Evolutionary conservation across 2,113 vertebrate genomes (phyloP).

Genomic region (Burhinus bistriatus): DNA sequence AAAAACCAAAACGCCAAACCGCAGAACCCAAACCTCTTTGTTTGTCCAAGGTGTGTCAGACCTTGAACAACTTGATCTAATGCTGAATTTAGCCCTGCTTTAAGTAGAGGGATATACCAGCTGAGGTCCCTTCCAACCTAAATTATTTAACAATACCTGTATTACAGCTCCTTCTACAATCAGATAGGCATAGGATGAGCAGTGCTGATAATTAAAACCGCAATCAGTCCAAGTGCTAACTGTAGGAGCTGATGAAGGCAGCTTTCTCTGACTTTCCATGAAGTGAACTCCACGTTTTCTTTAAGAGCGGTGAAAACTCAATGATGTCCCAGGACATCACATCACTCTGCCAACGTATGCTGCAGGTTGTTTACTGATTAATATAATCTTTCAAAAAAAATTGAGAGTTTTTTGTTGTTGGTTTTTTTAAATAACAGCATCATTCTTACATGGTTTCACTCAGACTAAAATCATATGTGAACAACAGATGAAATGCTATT

Average conservation of each 20-base stretch:
- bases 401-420: neutral
- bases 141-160: neutral
- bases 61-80: neutral
- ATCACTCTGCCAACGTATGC: neutral
- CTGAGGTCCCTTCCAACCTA: neutral
- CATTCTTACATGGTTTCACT: neutral
- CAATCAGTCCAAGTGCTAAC: neutral
- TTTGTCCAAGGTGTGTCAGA: neutral
- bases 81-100: neutral
- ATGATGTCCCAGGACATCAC: neutral
- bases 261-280: neutral
- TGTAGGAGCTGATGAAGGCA: neutral
- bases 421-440: neutral
- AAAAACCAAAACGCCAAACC: neutral
- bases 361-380: neutral
- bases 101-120: neutral
- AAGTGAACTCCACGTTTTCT: neutral
- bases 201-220: neutral
- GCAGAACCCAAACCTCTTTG: neutral
- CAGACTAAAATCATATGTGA: neutral
- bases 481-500: neutral
- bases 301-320: neutral
- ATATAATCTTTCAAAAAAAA: neutral
- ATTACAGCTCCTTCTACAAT: neutral
- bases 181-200: neutral